These are phyloP conservation scores for Cyrtorhinus lividipennis DNA, from an alignment of 1,140 invertebrate species.

Conservation along the genomic window DNA sequence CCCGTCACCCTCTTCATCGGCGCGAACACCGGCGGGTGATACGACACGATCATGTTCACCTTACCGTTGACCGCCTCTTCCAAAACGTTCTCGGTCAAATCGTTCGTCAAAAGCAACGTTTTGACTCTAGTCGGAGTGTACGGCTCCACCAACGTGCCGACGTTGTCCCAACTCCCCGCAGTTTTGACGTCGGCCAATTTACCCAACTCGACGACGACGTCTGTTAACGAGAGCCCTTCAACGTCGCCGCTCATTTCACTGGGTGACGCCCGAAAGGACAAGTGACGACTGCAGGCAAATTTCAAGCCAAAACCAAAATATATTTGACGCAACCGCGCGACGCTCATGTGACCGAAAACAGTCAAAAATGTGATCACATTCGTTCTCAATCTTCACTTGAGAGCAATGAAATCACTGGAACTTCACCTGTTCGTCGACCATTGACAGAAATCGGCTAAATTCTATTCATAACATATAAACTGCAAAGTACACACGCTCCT, in stretches of 20 bases:
- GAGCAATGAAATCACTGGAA: no score
- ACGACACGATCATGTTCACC: constrained; percentile 74
- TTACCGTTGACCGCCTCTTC: constrained; percentile 58
- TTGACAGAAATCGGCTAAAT: no score
- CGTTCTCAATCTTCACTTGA: no score
- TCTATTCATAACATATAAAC: no score
- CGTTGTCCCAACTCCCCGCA: constrained; percentile 89
- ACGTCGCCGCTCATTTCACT: background rate
- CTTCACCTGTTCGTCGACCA: no score
- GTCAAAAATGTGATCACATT: no score
- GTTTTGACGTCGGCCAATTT: constrained; percentile 51
- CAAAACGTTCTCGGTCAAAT: constrained; percentile 79
- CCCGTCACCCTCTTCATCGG: constrained; percentile 62
- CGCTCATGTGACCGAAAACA: no score
- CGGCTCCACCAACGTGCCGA: constrained; percentile 60
- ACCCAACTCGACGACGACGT: constrained; percentile 47
- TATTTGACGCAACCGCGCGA: no score
- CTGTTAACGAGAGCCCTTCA: constrained; percentile 32
- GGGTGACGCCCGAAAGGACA: no score
- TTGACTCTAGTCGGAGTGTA: constrained; percentile 33
- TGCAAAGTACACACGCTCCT: no score
- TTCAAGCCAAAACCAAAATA: no score
- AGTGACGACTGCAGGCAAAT: no score
- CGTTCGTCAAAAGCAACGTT: constrained; percentile 80
- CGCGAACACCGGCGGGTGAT: constrained; percentile 89